Conservation (phyloP, 64 coral and sea anemone species). For the Platygyra sinensis region DNA sequence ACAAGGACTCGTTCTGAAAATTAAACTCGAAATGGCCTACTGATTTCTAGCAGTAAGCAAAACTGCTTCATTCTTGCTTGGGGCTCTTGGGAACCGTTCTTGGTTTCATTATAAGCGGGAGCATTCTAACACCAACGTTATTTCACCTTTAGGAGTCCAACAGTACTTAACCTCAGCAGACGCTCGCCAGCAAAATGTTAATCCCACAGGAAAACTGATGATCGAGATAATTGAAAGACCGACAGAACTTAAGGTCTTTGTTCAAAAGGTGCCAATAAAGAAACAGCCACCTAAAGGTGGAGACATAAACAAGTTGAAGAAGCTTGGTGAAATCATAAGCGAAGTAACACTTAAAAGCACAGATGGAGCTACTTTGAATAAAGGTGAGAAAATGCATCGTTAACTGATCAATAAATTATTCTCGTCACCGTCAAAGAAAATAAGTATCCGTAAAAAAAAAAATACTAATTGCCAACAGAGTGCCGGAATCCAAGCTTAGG, state of each 20-base stretch:
- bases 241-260: conserved; percentile 15
- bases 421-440: too few relatives aligned
- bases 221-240: conserved; percentile 40
- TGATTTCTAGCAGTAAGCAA: too few relatives aligned
- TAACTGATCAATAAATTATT: not conserved
- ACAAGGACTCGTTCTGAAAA: too few relatives aligned
- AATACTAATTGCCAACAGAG: too few relatives aligned
- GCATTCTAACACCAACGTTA: too few relatives aligned
- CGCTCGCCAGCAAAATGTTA: not conserved
- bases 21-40: too few relatives aligned
- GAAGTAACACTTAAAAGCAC: not conserved
- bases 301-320: not conserved
- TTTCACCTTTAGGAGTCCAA: not conserved
- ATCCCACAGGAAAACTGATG: not conserved
- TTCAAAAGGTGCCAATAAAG: not conserved
- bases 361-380: not conserved
- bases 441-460: too few relatives aligned
- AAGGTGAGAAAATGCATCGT: not conserved
- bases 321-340: not conserved
- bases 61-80: too few relatives aligned
- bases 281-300: not conserved
- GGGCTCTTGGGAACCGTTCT: too few relatives aligned
- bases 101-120: too few relatives aligned
- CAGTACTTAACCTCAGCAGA: not conserved
- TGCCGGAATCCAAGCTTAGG: too few relatives aligned